Percentiles rank a stretch among this genome's conserved stretches.
These are phyloP conservation scores for Anthoscopus minutus DNA, from an alignment of 2,113 vertebrate species.

Conservation along the genomic window DNA sequence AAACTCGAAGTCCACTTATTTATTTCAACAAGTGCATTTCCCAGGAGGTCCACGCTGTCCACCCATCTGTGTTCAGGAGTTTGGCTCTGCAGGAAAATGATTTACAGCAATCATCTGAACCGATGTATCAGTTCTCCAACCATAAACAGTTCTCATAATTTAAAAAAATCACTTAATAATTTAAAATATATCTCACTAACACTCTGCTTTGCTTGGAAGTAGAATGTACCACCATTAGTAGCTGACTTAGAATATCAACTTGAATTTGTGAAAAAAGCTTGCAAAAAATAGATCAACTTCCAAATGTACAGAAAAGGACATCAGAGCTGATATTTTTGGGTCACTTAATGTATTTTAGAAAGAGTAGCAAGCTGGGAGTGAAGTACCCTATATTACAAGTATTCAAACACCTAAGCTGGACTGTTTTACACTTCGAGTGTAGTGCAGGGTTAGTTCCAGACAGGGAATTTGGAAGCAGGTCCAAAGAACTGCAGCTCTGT, in stretches of 20 bases:
- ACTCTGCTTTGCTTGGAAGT: not conserved
- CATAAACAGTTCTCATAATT: not conserved
- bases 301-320: constrained; percentile 55
- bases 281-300: constrained; percentile 63
- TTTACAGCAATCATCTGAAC: not conserved
- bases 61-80: not conserved
- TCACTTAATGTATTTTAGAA: constrained; percentile 41
- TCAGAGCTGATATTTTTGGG: not conserved
- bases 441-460: constrained; percentile 6
- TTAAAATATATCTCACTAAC: constrained; percentile 32
- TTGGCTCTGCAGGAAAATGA: not conserved
- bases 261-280: constrained; percentile 45
- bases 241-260: not conserved
- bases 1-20: not conserved
- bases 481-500: not conserved
- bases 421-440: not conserved
- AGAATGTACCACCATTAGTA: not conserved
- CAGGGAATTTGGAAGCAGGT: not conserved
- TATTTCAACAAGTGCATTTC: not conserved
- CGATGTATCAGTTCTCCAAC: not conserved
- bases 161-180: constrained; percentile 24
- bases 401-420: not conserved
- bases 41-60: not conserved
- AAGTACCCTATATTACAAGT: constrained; percentile 14
- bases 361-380: constrained; percentile 26